Conservation (phyloP, 1,140 invertebrate genomes). For the Leptinotarsa texana region DNA sequence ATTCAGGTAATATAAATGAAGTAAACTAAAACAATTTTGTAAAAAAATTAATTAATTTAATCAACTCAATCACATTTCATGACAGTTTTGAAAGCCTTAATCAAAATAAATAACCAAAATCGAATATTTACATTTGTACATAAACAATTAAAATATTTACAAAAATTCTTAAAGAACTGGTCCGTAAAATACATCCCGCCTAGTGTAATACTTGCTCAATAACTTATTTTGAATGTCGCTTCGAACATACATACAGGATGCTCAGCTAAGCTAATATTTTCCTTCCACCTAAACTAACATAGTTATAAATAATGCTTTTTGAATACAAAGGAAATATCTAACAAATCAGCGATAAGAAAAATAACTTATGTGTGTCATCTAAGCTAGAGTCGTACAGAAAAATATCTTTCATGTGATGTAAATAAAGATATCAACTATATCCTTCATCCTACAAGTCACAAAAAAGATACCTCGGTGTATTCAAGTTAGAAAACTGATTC, state of each 20-base stretch:
- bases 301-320: constrained; percentile 23
- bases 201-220: not conserved
- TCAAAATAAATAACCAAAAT: constrained; percentile 1
- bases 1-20: not conserved
- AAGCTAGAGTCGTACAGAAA: not conserved
- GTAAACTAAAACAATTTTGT: not conserved
- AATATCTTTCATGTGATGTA: not conserved
- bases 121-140: constrained; percentile 9
- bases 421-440: not conserved
- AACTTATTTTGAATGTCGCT: not conserved
- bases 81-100: constrained; percentile 4
- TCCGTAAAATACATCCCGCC: not conserved
- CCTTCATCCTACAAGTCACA: no score
- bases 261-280: not conserved
- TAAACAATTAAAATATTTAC: not conserved
- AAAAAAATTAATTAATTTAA: constrained; percentile 5
- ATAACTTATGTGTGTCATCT: not conserved
- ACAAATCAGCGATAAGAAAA: not conserved
- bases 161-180: not conserved
- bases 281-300: constrained; percentile 14
- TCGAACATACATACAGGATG: constrained; percentile 3
- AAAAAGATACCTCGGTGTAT: not conserved
- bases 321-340: constrained; percentile 20
- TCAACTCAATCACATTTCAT: constrained; percentile 15
- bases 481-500: not conserved